Conservation (phyloP, 2,113 vertebrate genomes). For the Oreochromis tanganicae region DNA sequence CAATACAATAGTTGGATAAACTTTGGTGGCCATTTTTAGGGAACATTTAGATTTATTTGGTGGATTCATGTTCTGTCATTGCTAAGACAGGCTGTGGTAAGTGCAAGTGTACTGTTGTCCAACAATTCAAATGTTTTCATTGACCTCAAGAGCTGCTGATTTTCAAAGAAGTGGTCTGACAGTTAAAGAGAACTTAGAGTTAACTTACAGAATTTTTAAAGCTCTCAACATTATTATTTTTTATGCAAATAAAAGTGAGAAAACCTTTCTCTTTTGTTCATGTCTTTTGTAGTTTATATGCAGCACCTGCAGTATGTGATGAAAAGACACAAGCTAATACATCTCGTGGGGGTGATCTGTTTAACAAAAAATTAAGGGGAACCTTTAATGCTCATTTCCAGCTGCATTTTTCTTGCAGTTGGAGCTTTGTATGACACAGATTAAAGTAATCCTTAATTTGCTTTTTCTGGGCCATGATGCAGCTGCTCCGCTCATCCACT, state of each 20-base stretch:
- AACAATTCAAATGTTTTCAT: background rate
- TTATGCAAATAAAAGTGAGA: background rate
- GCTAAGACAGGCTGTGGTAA: background rate
- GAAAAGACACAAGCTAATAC: background rate
- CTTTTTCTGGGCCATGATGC: background rate
- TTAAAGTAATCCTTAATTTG: background rate
- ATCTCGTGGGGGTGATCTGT: background rate
- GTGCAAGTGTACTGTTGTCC: background rate
- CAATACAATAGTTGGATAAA: background rate
- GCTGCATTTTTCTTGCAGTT: background rate
- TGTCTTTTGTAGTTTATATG: background rate
- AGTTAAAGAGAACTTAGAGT: background rate
- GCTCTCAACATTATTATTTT: background rate
- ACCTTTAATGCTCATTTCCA: background rate
- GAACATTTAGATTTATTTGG: background rate
- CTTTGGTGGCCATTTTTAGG: background rate
- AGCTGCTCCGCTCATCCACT: fast-evolving
- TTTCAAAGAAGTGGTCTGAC: background rate
- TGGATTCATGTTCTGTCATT: background rate
- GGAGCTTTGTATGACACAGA: background rate
- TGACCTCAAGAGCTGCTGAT: background rate
- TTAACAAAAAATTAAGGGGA: background rate
- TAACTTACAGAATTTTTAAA: background rate
- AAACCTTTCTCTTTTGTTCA: background rate
- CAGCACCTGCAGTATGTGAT: background rate